phyloP scores from a whole-genome alignment of 1,140 invertebrate genomes.

The Drosophila saltans region DNA sequence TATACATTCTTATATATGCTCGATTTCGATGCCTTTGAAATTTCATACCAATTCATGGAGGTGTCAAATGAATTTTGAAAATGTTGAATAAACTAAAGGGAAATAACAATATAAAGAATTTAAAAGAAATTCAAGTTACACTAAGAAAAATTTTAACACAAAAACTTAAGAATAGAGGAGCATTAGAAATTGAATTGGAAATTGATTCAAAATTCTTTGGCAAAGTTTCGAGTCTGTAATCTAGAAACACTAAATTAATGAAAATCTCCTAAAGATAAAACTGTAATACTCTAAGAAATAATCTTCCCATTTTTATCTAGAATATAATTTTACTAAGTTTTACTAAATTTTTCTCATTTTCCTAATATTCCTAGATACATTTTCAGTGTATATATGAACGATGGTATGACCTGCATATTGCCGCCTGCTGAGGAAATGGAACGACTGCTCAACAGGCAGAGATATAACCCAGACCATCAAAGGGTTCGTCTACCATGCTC shows the following conservation, averaged over 20 bases:
- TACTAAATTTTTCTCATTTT: no score
- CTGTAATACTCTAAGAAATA: no score
- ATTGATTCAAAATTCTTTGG: no score
- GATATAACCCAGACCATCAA: conserved; percentile 26
- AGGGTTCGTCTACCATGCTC: conserved; percentile 60
- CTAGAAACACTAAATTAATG: no score
- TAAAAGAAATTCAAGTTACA: background rate
- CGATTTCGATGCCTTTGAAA: background rate
- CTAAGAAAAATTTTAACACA: background rate
- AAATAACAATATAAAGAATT: background rate
- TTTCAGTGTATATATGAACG: background rate
- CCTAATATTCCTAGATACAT: no score
- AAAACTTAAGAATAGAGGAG: no score
- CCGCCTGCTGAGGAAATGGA: conserved; percentile 68
- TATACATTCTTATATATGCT: no score
- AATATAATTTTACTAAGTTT: background rate
- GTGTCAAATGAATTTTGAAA: conserved; percentile 18
- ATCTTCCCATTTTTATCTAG: background rate
- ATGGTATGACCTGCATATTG: background rate
- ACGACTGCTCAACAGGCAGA: conserved; percentile 50
- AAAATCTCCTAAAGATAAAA: no score
- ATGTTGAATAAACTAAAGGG: background rate
- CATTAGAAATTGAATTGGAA: no score
- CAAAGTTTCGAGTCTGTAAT: no score
- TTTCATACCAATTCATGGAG: conserved; percentile 16